Conservation (phyloP, 2,888 invertebrate species). For the Cephalotes varians region DNA sequence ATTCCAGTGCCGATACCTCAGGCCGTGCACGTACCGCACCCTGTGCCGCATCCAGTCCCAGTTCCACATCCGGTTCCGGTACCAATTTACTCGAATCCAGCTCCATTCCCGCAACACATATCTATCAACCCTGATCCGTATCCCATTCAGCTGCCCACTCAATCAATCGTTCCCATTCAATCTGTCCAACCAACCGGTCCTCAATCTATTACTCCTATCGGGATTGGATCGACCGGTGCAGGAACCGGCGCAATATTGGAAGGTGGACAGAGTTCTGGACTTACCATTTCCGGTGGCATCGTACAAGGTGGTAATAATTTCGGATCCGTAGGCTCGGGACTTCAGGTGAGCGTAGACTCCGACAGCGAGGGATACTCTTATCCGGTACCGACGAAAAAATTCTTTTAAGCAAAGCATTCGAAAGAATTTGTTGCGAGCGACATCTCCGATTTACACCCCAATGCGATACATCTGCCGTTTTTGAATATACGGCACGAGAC, state of each 20-base stretch:
- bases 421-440: background rate
- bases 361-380: constrained; percentile 69
- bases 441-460: constrained; percentile 17
- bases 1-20: constrained; percentile 63
- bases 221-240: background rate
- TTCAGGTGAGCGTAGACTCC: background rate
- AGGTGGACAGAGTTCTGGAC: background rate
- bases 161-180: background rate
- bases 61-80: constrained; percentile 16
- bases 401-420: constrained; percentile 44
- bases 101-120: background rate
- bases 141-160: background rate
- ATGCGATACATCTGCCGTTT: constrained; percentile 34
- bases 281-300: background rate
- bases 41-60: constrained; percentile 59
- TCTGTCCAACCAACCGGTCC: background rate
- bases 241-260: background rate
- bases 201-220: background rate
- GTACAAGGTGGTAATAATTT: background rate
- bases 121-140: background rate
- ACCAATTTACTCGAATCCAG: background rate
- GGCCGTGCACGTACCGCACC: constrained; percentile 47
- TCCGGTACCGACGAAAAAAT: constrained; percentile 66
- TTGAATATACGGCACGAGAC: constrained; percentile 11
- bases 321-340: background rate